These are phyloP conservation scores for Labrus mixtus DNA, from an alignment of 2,113 vertebrate species.

Conservation along the genomic window DNA sequence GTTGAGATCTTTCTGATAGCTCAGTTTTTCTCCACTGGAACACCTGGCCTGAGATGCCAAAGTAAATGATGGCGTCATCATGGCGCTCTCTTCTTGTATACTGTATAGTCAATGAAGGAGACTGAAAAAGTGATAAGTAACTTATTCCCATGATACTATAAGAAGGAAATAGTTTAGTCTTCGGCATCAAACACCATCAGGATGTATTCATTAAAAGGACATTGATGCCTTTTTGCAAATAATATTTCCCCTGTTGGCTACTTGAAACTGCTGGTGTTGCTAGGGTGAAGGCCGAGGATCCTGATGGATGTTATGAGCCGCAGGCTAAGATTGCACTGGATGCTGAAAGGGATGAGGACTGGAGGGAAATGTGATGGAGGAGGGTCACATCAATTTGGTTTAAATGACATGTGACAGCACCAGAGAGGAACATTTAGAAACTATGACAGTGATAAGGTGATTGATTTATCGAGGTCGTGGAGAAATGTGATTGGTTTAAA, in stretches of 20 bases:
- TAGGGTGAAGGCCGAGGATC: neutral
- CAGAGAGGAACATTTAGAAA: neutral
- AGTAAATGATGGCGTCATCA: too few relatives aligned
- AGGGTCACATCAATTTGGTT: neutral
- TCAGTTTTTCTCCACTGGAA: too few relatives aligned
- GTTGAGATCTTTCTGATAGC: too few relatives aligned
- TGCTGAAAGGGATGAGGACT: neutral
- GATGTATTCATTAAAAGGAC: neutral
- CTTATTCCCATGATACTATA: neutral
- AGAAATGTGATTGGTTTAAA: neutral
- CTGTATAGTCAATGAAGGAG: too few relatives aligned
- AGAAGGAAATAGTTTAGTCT: neutral
- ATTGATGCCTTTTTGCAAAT: neutral
- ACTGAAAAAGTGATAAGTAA: too few relatives aligned
- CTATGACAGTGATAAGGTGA: neutral
- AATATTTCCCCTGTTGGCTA: neutral
- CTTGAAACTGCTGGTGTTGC: neutral
- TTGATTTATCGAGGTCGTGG: neutral
- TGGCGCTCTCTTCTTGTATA: too few relatives aligned
- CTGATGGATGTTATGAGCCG: neutral
- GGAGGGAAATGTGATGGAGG: neutral
- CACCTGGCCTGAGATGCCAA: too few relatives aligned
- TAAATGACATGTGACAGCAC: neutral
- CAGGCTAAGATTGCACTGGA: neutral
- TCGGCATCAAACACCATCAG: too few relatives aligned